Evolutionary conservation across 2,113 vertebrate genomes (phyloP).

Genomic region (Xiphophorus maculatus): DNA sequence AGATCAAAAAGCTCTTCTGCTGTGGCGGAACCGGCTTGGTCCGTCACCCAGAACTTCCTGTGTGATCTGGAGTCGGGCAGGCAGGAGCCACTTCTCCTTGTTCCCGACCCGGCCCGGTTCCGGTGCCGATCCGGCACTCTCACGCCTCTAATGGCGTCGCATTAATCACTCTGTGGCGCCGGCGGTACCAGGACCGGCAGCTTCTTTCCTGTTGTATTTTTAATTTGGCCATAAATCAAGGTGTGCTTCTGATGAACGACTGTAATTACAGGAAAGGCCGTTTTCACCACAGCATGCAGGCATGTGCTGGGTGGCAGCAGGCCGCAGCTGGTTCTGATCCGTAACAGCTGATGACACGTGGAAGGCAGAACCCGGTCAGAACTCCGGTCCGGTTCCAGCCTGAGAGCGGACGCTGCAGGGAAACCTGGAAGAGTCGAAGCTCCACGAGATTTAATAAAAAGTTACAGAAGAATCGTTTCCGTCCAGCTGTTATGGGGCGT

Average conservation of each 20-base stretch:
- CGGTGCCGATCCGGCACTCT: conserved; percentile 71
- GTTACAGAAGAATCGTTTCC: no score
- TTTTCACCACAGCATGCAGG: conserved; percentile 44
- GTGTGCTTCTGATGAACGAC: conserved; percentile 89
- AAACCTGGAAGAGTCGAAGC: background rate
- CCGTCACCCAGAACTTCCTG: background rate
- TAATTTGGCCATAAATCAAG: conserved; percentile 95
- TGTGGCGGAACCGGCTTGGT: conserved; percentile 1
- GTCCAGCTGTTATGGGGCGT: no score
- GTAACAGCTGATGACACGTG: background rate
- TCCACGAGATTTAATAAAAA: no score
- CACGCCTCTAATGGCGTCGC: conserved; percentile 66
- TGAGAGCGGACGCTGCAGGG: conserved; percentile 34
- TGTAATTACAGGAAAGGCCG: conserved; percentile 88
- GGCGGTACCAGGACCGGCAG: conserved; percentile 75
- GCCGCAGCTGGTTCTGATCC: conserved; percentile 4
- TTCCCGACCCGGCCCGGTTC: conserved; percentile 25
- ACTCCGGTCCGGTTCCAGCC: conserved; percentile 28
- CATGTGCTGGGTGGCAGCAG: conserved; percentile 11
- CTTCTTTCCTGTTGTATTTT: conserved; percentile 83
- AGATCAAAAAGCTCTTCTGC: background rate
- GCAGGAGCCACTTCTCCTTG: conserved; percentile 17
- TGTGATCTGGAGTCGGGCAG: conserved; percentile 4
- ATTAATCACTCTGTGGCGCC: conserved; percentile 85
- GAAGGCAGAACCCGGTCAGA: conserved; percentile 7